Evolutionary conservation across 2,888 invertebrate genomes (phyloP).

Genomic region (Folsomia manolachei): DNA sequence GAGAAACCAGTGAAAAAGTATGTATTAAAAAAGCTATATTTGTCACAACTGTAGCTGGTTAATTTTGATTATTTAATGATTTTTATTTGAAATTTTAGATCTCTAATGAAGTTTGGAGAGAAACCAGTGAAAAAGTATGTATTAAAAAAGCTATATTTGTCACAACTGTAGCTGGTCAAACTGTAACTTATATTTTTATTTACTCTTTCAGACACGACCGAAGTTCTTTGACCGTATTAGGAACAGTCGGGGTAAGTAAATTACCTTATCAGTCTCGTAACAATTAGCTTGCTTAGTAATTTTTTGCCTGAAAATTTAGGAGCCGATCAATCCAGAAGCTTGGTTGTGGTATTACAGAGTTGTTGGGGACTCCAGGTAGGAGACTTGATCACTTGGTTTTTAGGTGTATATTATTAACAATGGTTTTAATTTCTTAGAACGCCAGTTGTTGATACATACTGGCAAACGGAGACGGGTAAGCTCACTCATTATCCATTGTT

Average conservation of each 20-base stretch:
- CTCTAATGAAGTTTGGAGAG: constrained; percentile 93
- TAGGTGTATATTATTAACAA: background rate
- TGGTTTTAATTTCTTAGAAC: constrained; percentile 9
- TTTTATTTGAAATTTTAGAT: too few relatives aligned
- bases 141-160: background rate
- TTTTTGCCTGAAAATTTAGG: too few relatives aligned
- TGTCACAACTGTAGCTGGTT: constrained; percentile 8
- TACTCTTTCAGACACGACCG: constrained; percentile 62
- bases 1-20: constrained; percentile 75
- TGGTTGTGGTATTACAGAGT: constrained; percentile 93
- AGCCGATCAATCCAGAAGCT: constrained; percentile 97
- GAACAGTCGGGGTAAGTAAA: constrained; percentile 96
- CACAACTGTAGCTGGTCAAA: constrained; percentile 10
- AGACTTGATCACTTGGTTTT: background rate
- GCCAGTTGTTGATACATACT: constrained; percentile 96
- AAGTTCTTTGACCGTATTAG: constrained; percentile 72
- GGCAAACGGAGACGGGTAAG: constrained; percentile 99
- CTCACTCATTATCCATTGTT: too few relatives aligned
- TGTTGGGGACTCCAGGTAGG: constrained; percentile 70
- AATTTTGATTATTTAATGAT: too few relatives aligned
- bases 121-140: constrained; percentile 70
- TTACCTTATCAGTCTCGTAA: too few relatives aligned
- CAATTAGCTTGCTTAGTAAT: too few relatives aligned
- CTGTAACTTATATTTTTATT: too few relatives aligned
- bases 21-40: constrained; percentile 42